phyloP scores from a whole-genome alignment of 1,140 invertebrate species.

The Caerostris extrusa region DNA sequence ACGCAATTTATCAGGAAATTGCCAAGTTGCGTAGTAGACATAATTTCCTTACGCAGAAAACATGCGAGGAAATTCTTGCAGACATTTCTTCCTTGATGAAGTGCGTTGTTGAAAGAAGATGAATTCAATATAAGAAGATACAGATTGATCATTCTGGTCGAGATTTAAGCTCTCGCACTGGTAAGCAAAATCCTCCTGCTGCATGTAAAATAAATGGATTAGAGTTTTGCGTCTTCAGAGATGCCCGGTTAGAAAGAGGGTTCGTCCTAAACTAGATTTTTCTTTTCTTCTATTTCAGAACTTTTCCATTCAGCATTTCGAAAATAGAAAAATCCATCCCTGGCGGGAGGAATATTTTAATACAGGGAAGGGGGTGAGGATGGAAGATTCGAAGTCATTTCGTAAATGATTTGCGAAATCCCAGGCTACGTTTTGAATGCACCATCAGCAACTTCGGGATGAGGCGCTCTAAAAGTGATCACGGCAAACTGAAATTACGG shows the following conservation, averaged over 20 bases:
- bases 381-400: slow-evolving; percentile 49
- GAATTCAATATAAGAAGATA: slow-evolving; percentile 17
- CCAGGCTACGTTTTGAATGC: neutral
- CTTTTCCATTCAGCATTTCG: slow-evolving; percentile 33
- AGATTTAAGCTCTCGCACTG: slow-evolving; percentile 12
- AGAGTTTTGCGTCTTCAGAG: slow-evolving; percentile 15
- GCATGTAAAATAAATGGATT: slow-evolving; percentile 63
- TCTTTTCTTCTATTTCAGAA: neutral
- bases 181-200: slow-evolving; percentile 8
- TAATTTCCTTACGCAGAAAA: neutral
- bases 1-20: neutral
- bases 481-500: slow-evolving; percentile 63
- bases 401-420: slow-evolving; percentile 67
- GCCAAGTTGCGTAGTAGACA: neutral
- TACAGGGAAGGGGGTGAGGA: neutral
- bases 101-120: neutral
- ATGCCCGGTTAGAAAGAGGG: neutral
- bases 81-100: neutral
- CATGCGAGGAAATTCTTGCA: neutral
- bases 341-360: slow-evolving; percentile 39
- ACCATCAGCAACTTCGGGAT: slow-evolving; percentile 44
- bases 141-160: neutral
- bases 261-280: neutral
- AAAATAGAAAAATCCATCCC: slow-evolving; percentile 64
- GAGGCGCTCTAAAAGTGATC: slow-evolving; percentile 55